Evolutionary conservation across 2,888 invertebrate genomes (phyloP), one percentile per base, ranked within the genome.

Genomic region (Aricia artaxerxes): DNA sequence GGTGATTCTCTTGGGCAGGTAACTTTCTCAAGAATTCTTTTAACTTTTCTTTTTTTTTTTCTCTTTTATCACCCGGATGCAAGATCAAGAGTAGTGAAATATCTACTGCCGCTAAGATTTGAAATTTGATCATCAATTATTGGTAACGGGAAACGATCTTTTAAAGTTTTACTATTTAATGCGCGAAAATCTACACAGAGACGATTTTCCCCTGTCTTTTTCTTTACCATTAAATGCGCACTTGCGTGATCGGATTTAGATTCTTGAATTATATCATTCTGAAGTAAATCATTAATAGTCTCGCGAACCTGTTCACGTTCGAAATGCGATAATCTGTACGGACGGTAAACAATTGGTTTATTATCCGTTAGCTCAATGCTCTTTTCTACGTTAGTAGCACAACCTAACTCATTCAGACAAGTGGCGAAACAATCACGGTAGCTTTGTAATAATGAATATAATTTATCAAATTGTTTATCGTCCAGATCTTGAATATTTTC

Each of bases 161-260:
- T 57, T 16, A 57, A 13, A 13, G 57, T 57, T 57, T 57, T 57
- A 57, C 16, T 57, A 57, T 57, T 57, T 13, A 57, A 57, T 13
- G 57, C 57, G 13, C 16, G 13, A 57, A 16, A 24, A 24, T 57
- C 57, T 16, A 57, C n/a, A 16, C 57, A 57, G 4, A 57, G 16
- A 2, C 57, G 13, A 13, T 13, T 13, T 16, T 57, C 57, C 4
- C 57, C 57, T 4, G 57, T 57, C 4, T 57, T 57, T 13, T 57
- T 57, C 16, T 57, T 57, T 16, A 57, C 57, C 57, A 57, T 69
- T 35, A 81, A 16, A 16, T 81, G 80, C 0, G 83, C 81, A 60
- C 83, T 82, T 2, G 81, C 79, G 61, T 80, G 82, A 16, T 79
- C 40, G 1, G 82, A 82, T 4, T 73, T 64, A 0, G 82, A 82